Percentiles rank a stretch among this genome's conserved stretches.
Conservation (phyloP, 2,888 invertebrate species). For the Cartodere bifasciata region DNA sequence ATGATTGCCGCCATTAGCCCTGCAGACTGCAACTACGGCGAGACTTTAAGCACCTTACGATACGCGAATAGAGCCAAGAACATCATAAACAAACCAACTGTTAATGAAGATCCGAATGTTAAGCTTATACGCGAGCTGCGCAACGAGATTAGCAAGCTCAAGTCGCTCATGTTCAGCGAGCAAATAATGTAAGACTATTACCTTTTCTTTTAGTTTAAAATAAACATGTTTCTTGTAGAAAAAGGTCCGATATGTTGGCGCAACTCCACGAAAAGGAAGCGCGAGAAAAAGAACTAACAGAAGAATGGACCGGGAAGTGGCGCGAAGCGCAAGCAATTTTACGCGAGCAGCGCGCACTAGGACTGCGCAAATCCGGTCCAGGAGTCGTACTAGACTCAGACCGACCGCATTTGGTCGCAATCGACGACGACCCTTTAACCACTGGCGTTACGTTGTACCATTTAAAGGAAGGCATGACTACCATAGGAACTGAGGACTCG, state of each 20-base stretch:
- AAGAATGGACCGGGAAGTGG: conserved; percentile 92
- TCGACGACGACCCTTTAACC: conserved; percentile 79
- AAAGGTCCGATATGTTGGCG: conserved; percentile 54
- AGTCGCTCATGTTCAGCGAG: conserved; percentile 59
- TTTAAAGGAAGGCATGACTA: conserved; percentile 78
- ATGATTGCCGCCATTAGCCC: conserved; percentile 73
- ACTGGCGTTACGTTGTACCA: conserved; percentile 88
- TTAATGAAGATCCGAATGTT: conserved; percentile 83
- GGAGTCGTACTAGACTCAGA: conserved; percentile 85
- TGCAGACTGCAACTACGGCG: conserved; percentile 72
- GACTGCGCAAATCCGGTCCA: conserved; percentile 73
- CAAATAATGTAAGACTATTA: too few species aligned
- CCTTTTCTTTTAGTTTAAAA: too few species aligned
- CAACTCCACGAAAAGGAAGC: conserved; percentile 84
- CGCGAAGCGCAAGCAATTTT: conserved; percentile 78
- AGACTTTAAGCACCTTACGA: conserved; percentile 72
- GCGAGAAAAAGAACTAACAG: conserved; percentile 70
- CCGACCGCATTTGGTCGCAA: conserved; percentile 83
- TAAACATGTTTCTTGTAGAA: too few species aligned
- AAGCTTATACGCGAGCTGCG: conserved; percentile 73
- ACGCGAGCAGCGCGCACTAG: conserved; percentile 77
- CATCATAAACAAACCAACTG: conserved; percentile 81
- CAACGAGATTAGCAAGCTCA: conserved; percentile 73
- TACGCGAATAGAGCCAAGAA: conserved; percentile 86
- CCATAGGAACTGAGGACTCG: conserved; percentile 68